A percentile compares a stretch with the other conserved stretches of the same genome.
These are phyloP conservation scores for Heliconius ismenius DNA, from an alignment of 2,888 invertebrate genomes.

Conservation along the genomic window DNA sequence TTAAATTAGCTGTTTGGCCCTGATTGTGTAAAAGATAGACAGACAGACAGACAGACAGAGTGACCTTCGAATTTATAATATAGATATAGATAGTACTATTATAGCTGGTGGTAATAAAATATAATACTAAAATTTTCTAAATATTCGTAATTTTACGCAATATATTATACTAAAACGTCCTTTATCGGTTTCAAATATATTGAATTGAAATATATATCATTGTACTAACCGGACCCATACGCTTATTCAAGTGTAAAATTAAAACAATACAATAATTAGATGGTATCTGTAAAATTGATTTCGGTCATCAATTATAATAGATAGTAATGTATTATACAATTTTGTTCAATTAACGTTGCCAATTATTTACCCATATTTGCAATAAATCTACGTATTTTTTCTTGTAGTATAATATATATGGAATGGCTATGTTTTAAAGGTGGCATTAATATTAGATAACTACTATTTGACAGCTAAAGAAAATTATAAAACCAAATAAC, in stretches of 20 bases:
- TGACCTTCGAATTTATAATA: too few relatives aligned
- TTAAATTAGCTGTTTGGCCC: too few relatives aligned
- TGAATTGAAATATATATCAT: background rate
- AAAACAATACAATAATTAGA: conserved; percentile 6
- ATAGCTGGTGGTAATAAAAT: background rate
- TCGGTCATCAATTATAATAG: background rate
- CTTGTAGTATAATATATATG: too few relatives aligned
- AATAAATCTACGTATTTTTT: background rate
- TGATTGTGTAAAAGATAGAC: too few relatives aligned
- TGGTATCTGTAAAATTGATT: conserved; percentile 10
- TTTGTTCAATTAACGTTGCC: background rate
- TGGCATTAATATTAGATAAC: too few relatives aligned
- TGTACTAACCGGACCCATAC: background rate
- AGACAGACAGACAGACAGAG: too few relatives aligned
- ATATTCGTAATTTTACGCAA: background rate
- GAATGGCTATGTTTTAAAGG: too few relatives aligned
- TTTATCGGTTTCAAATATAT: background rate
- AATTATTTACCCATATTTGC: background rate
- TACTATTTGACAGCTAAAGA: too few relatives aligned
- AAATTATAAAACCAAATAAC: too few relatives aligned
- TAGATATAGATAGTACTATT: background rate
- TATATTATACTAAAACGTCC: background rate
- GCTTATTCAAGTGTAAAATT: background rate
- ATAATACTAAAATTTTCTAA: background rate
- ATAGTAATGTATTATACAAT: background rate